These are phyloP conservation scores for Monarcha castaneiventris DNA, from an alignment of 2,113 vertebrate species.

Conservation along the genomic window DNA sequence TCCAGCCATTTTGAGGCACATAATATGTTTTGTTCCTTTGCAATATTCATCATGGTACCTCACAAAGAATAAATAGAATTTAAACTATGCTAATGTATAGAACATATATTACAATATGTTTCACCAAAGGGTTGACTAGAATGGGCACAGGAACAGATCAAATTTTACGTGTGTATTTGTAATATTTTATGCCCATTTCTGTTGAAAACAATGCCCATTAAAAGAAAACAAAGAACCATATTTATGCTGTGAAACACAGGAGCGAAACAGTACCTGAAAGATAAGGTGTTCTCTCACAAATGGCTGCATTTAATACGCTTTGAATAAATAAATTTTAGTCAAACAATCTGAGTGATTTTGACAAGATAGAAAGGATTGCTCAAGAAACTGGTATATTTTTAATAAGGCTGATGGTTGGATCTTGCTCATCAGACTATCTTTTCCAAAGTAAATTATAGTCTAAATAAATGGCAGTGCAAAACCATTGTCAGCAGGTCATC, in stretches of 20 bases:
- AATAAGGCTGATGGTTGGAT: not conserved
- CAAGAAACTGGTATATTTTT: not conserved
- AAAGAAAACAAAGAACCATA: not conserved
- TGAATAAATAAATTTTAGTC: not conserved
- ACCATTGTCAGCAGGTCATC: not conserved
- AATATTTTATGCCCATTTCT: not conserved
- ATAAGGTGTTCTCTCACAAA: not conserved
- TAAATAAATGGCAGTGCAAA: not conserved
- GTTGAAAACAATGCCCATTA: not conserved
- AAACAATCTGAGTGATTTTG: not conserved
- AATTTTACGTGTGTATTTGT: not conserved
- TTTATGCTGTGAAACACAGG: not conserved
- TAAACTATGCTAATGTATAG: not conserved
- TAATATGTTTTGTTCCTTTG: slow-evolving; percentile 20
- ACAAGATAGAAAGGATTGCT: not conserved
- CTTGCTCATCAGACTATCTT: not conserved
- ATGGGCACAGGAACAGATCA: not conserved
- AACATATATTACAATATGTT: not conserved
- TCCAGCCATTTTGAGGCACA: not conserved
- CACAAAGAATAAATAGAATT: not conserved
- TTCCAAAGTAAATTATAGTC: not conserved
- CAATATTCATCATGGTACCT: not conserved
- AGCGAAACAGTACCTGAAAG: not conserved
- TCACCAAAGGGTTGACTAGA: not conserved
- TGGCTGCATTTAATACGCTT: not conserved